phyloP scores from a whole-genome alignment of 2,888 invertebrate genomes.

The Tenthredo amoena region DNA sequence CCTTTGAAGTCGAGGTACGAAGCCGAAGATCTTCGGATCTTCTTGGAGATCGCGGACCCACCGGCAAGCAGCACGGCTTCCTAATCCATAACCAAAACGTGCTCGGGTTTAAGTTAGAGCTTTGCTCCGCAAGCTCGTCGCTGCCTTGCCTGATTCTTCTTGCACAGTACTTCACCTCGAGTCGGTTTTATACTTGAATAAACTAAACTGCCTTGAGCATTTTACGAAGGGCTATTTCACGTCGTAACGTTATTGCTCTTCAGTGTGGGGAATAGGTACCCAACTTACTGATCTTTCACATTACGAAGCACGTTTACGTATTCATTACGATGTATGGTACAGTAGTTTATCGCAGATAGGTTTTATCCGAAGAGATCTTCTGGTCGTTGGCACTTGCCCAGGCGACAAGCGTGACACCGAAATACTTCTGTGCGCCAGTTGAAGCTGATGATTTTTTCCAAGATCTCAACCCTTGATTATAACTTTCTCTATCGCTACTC shows the following conservation, averaged over 20 bases:
- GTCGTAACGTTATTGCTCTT: constrained; percentile 19
- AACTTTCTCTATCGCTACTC: not conserved
- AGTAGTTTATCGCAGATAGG: constrained; percentile 7
- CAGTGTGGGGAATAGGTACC: not conserved
- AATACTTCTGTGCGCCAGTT: not conserved
- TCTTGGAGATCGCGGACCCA: constrained; percentile 38
- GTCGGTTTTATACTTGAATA: constrained; percentile 34
- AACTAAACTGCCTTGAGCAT: constrained; percentile 27
- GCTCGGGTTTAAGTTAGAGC: constrained; percentile 14
- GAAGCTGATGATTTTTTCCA: constrained; percentile 6
- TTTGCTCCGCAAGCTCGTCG: constrained; percentile 2
- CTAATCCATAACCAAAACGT: constrained; percentile 43
- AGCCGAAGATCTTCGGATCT: constrained; percentile 31
- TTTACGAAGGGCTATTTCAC: constrained; percentile 24
- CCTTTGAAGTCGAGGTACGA: constrained; percentile 35
- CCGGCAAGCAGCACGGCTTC: constrained; percentile 26
- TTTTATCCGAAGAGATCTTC: constrained; percentile 40
- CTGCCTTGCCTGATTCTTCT: not conserved
- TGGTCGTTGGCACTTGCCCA: constrained; percentile 29
- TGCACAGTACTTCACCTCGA: not conserved
- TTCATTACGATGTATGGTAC: constrained; percentile 23
- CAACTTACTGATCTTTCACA: constrained; percentile 14
- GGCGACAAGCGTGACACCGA: constrained; percentile 29
- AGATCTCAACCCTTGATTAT: constrained; percentile 35
- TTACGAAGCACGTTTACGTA: not conserved